Percentiles rank a stretch among this genome's conserved stretches.
These are phyloP conservation scores for Zootoca vivipara DNA, from an alignment of 2,113 vertebrate species.

Conservation along the genomic window DNA sequence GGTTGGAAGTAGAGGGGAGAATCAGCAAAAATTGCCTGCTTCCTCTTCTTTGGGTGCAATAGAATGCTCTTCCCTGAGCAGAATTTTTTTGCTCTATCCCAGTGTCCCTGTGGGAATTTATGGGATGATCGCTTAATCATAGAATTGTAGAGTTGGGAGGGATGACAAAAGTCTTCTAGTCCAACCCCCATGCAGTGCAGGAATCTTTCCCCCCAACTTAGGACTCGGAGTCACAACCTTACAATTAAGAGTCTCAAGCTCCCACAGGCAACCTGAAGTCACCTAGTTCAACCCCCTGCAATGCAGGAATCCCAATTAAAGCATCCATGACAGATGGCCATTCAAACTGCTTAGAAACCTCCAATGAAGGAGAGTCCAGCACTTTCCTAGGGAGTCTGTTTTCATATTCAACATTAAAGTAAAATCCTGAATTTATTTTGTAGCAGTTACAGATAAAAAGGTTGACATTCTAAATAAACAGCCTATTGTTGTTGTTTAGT, in stretches of 20 bases:
- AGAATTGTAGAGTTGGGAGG: no score
- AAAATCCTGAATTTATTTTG: not conserved
- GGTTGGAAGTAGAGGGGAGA: not conserved
- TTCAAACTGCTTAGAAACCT: no score
- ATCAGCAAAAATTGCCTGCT: not conserved
- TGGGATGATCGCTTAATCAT: constrained; percentile 20
- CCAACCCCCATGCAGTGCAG: no score
- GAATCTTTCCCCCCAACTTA: no score
- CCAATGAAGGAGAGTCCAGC: not conserved
- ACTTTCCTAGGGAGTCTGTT: not conserved
- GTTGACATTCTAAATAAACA: not conserved
- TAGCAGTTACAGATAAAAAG: not conserved
- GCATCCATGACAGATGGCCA: no score
- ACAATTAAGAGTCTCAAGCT: no score
- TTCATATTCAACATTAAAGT: not conserved
- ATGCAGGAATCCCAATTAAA: no score
- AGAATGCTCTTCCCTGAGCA: not conserved
- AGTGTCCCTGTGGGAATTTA: not conserved
- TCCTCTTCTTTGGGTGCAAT: not conserved
- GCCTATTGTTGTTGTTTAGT: no score
- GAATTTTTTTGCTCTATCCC: not conserved
- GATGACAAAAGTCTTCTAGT: no score
- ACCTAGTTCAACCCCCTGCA: no score
- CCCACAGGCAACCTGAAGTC: no score
- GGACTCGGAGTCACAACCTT: no score